Percentiles rank a stretch among this genome's conserved stretches.
These are phyloP conservation scores for Cremastobaeus sp. DNA, from an alignment of 2,888 invertebrate species.

Conservation along the genomic window DNA sequence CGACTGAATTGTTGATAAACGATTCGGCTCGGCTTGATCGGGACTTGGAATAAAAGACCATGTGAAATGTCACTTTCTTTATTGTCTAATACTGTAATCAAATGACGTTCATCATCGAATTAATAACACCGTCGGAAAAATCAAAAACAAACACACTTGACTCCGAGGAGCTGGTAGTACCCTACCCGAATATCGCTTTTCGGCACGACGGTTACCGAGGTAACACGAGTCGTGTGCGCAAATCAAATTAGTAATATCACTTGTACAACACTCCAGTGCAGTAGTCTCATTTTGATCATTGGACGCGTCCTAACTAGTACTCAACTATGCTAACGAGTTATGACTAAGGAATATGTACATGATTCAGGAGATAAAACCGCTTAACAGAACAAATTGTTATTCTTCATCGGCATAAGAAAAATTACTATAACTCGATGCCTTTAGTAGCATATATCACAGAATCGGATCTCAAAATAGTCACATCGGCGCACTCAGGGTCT, in stretches of 20 bases:
- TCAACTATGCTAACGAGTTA: slow-evolving; percentile 39
- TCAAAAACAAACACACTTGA: not conserved
- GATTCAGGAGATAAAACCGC: slow-evolving; percentile 33
- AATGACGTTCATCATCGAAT: slow-evolving; percentile 31
- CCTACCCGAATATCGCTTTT: too few species aligned
- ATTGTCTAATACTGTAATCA: slow-evolving; percentile 58
- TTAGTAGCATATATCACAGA: slow-evolving; percentile 77
- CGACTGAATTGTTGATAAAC: not conserved
- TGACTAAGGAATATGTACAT: slow-evolving; percentile 64
- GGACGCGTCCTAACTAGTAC: slow-evolving; percentile 35
- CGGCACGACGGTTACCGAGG: too few species aligned
- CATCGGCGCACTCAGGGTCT: slow-evolving; percentile 41
- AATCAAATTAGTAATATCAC: slow-evolving; percentile 53
- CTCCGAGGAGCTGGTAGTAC: too few species aligned
- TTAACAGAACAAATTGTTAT: slow-evolving; percentile 57
- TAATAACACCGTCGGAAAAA: slow-evolving; percentile 18
- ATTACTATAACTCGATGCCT: slow-evolving; percentile 65
- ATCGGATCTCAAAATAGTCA: slow-evolving; percentile 66
- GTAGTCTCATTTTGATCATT: slow-evolving; percentile 49
- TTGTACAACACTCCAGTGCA: slow-evolving; percentile 51
- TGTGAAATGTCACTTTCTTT: slow-evolving; percentile 46
- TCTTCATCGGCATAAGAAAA: slow-evolving; percentile 52
- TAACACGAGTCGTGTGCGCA: too few species aligned
- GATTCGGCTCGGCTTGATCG: not conserved
- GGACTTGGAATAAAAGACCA: slow-evolving; percentile 6